phyloP scores from a whole-genome alignment of 1,140 invertebrate genomes.

The Vanessa tameamea region DNA sequence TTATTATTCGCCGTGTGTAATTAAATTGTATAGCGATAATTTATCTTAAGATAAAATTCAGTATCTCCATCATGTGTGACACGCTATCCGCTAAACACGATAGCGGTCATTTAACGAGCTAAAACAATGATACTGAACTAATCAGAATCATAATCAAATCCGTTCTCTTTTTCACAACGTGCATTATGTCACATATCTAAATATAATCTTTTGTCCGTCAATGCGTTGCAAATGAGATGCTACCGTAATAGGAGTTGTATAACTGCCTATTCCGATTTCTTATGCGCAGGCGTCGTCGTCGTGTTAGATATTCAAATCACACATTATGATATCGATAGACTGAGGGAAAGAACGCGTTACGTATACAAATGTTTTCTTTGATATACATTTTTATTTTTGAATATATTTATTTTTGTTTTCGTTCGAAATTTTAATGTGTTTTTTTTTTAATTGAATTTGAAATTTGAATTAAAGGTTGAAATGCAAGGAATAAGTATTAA shows the following conservation, averaged over 20 bases:
- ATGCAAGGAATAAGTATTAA: too few relatives aligned
- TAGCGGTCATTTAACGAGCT: not conserved
- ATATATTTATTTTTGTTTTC: not conserved
- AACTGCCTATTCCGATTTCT: slow-evolving; percentile 25
- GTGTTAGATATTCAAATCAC: slow-evolving; percentile 26
- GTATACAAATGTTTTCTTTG: slow-evolving; percentile 7
- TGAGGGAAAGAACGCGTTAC: not conserved
- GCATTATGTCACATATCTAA: slow-evolving; percentile 32
- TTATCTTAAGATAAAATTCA: too few relatives aligned
- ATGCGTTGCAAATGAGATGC: slow-evolving; percentile 40
- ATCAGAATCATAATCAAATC: slow-evolving; percentile 6
- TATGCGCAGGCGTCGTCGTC: slow-evolving; percentile 20
- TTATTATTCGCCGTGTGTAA: too few relatives aligned
- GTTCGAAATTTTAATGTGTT: not conserved
- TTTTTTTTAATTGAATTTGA: too few relatives aligned
- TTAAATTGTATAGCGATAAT: too few relatives aligned
- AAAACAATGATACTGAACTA: not conserved
- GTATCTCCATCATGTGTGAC: too few relatives aligned
- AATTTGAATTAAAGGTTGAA: too few relatives aligned
- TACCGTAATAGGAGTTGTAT: slow-evolving; percentile 40
- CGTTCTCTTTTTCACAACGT: slow-evolving; percentile 25
- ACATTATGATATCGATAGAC: slow-evolving; percentile 21
- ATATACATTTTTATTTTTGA: not conserved
- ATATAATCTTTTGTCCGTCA: slow-evolving; percentile 20
- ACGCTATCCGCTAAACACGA: not conserved